Percentiles rank a stretch among this genome's conserved stretches.
These are phyloP conservation scores for Hermaeophaga mercurialis DNA, from an alignment of 2,888 invertebrate genomes.

Conservation along the genomic window DNA sequence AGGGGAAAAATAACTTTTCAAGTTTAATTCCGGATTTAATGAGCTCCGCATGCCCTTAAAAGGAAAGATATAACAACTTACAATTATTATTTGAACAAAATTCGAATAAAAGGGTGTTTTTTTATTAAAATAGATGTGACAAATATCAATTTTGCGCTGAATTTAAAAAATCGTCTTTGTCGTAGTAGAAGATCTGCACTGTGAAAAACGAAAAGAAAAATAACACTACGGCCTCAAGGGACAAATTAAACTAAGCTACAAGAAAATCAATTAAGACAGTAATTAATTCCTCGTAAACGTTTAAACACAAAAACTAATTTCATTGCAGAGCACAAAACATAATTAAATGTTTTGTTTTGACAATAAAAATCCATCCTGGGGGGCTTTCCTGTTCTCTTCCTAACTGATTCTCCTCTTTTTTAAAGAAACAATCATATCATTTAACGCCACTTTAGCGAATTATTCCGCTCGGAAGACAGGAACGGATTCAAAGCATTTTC, in stretches of 20 bases:
- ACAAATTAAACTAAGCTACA: conserved; percentile 51
- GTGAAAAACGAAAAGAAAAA: conserved; percentile 40
- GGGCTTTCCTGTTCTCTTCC: conserved; percentile 49
- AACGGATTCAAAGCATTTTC: background rate
- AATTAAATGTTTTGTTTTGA: conserved; percentile 55
- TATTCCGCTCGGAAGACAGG: conserved; percentile 25
- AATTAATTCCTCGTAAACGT: conserved; percentile 55
- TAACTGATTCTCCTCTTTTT: conserved; percentile 47
- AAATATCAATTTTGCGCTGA: too few species aligned
- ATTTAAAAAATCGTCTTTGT: conserved; percentile 2
- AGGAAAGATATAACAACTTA: too few species aligned
- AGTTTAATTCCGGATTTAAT: too few species aligned
- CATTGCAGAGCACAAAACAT: conserved; percentile 54
- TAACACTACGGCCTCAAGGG: conserved; percentile 47
- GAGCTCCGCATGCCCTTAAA: too few species aligned
- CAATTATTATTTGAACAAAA: too few species aligned
- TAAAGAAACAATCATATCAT: conserved; percentile 46
- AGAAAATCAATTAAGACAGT: conserved; percentile 55
- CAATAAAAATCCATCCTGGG: conserved; percentile 50
- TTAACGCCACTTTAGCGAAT: conserved; percentile 44
- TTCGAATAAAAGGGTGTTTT: too few species aligned
- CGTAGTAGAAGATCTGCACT: background rate
- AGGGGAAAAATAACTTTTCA: too few species aligned
- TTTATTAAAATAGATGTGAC: too few species aligned
- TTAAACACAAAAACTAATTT: conserved; percentile 54